Percentiles rank a stretch among this genome's conserved stretches.
Evolutionary conservation across 2,888 invertebrate genomes (phyloP).

Genomic region (Perithous albicinctus): DNA sequence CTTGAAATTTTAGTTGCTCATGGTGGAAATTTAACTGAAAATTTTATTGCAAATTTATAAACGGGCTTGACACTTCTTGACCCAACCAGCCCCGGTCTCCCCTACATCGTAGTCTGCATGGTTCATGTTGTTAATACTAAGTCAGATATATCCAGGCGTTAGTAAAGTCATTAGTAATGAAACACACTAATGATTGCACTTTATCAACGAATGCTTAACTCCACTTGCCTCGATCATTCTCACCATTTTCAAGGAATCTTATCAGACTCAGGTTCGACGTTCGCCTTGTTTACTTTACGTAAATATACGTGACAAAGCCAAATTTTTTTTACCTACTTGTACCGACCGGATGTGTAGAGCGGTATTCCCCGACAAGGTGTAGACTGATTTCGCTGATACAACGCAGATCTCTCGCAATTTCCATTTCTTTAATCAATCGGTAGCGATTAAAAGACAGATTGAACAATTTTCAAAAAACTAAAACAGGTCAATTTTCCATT

Average conservation of each 20-base stretch:
- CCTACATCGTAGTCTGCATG: too few relatives aligned
- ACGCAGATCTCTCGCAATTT: background rate
- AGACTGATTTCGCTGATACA: background rate
- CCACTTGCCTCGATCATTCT: background rate
- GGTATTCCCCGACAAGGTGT: background rate
- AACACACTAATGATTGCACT: constrained; percentile 2
- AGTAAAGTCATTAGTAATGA: background rate
- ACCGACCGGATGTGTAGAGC: background rate
- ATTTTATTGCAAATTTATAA: too few relatives aligned
- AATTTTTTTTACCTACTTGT: constrained; percentile 10
- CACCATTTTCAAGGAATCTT: constrained; percentile 1
- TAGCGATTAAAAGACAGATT: too few relatives aligned
- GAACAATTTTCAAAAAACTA: too few relatives aligned
- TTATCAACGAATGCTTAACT: background rate
- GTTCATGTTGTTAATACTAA: background rate
- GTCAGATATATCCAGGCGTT: background rate
- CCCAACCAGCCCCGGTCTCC: too few relatives aligned
- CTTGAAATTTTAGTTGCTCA: too few relatives aligned
- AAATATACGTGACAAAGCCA: background rate
- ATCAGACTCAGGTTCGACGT: constrained; percentile 5
- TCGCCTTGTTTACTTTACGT: background rate
- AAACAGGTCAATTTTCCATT: too few relatives aligned
- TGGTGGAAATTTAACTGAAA: too few relatives aligned
- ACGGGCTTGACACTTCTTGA: too few relatives aligned
- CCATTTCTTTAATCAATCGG: background rate